Base-by-base conservation (phyloP, 1,140 invertebrate genomes). In the Pseudoatta argentina region DNA sequence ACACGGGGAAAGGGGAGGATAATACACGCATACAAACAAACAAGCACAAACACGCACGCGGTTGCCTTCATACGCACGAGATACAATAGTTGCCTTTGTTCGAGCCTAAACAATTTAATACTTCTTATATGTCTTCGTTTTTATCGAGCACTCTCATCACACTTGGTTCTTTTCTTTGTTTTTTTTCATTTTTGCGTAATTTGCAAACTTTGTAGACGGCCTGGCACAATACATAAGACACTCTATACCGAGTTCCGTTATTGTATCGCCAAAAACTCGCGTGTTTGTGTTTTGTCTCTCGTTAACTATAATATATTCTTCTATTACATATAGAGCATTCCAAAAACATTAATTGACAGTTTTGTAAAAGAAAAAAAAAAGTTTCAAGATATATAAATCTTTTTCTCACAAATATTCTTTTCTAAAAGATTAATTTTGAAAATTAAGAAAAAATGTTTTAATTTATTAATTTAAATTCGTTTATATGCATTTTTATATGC, bases 231-330 rank as follows among this genome's bases (percentile, higher is more conserved):
- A 21, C 21, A 55, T 27, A 48, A 77, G 61, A 73, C 30, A 78
- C 53, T 82, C 24, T 64, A 21, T 88, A 64, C 86, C 30, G 69
- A 89, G 73, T 87, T 85, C 71, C 78, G 27, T 51, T 24, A 86
- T 92, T 92, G 89, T 92, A 92, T 89, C 88, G 89, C 88, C 87
- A 82, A 92, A 92, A 92, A 92, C 39, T 61, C 55, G 69, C 55
- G 69, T 61, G 39, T 61, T 51, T 83, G 30, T 83, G 73, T 87
- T 67, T 75, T 63, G 72, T 66, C 51, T 57, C 10, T 63, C 51
- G 4, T 82, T 82, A 44, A 81, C 53, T 72, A 79, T 51, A 24
- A 5, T 86, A 67, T 69, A 48, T 39, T 51, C 27, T 55, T 78
- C 18, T 82, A 59, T 5, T 39, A 44, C 34, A 16, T 16, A 48